Evolutionary conservation across 30 jellyfish, hydroid and myxozoan species (phyloP).

Genomic region (Turritopsis dohrnii): DNA sequence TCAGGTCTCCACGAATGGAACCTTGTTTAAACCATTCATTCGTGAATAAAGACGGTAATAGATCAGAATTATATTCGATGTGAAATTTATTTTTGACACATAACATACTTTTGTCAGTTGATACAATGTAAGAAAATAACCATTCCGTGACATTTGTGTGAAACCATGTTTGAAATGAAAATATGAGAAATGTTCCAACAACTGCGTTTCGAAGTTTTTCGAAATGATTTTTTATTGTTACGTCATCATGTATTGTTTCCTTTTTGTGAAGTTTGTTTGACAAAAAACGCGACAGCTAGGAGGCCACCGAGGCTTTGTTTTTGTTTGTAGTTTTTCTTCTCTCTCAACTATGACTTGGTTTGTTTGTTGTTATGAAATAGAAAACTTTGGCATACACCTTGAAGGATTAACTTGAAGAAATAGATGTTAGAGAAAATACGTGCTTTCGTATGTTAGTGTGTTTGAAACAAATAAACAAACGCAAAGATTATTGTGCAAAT

Average conservation of each 20-base stretch:
- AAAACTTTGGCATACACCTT: background rate
- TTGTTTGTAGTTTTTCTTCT: background rate
- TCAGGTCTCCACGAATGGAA: background rate
- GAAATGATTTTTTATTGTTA: no score
- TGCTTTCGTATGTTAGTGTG: background rate
- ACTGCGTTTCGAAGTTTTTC: background rate
- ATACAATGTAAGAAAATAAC: background rate
- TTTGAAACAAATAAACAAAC: background rate
- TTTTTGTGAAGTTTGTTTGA: background rate
- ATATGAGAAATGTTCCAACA: background rate
- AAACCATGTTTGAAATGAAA: background rate
- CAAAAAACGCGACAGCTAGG: background rate
- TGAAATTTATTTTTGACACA: background rate
- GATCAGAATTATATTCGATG: no score
- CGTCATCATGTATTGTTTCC: background rate
- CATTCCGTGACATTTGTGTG: background rate
- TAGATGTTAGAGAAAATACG: background rate
- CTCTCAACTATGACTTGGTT: background rate
- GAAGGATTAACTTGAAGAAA: background rate
- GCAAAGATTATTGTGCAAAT: background rate
- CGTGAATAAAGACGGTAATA: no score
- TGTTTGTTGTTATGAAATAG: background rate
- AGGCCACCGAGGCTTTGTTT: background rate
- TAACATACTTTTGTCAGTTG: background rate
- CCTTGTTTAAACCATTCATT: no score